phyloP scores from a whole-genome alignment of 2,797 vertebrate species.

The Coilia nasus region DNA sequence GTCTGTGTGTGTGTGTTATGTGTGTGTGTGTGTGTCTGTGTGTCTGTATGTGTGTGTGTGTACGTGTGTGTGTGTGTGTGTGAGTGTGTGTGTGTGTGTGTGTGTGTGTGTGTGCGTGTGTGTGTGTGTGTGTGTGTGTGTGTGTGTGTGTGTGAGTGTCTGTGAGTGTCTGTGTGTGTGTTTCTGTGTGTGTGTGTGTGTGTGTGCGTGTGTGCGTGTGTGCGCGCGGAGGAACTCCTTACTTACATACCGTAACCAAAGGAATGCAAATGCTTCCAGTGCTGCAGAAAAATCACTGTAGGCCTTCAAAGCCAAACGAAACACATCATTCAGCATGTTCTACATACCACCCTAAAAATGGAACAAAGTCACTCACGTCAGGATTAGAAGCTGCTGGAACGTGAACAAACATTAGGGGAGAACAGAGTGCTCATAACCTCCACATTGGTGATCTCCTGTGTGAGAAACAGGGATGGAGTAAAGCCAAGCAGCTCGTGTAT shows the following conservation, averaged over 20 bases:
- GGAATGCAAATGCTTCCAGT: too few relatives aligned
- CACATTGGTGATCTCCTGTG: background rate
- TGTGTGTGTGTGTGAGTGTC: slow-evolving; percentile 3
- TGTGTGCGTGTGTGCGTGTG: background rate
- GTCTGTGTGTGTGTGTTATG: background rate
- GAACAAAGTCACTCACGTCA: background rate
- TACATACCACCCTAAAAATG: background rate
- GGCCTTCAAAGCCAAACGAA: background rate
- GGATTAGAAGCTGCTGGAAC: background rate
- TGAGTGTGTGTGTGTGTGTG: background rate
- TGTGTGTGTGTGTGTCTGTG: slow-evolving; percentile 1
- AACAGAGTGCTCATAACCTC: too few relatives aligned
- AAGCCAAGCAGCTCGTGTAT: background rate
- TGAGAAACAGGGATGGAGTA: background rate
- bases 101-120: background rate
- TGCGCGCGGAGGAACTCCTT: background rate
- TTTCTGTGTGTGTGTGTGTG: background rate
- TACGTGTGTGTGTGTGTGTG: background rate
- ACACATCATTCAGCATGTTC: background rate
- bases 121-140: background rate
- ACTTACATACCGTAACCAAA: too few relatives aligned
- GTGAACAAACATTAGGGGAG: background rate
- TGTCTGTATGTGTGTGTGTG: background rate
- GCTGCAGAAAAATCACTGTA: too few relatives aligned
- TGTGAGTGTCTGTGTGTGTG: background rate